Base-by-base conservation (phyloP, 2,113 vertebrate species). In the Galemys pyrenaicus region DNA sequence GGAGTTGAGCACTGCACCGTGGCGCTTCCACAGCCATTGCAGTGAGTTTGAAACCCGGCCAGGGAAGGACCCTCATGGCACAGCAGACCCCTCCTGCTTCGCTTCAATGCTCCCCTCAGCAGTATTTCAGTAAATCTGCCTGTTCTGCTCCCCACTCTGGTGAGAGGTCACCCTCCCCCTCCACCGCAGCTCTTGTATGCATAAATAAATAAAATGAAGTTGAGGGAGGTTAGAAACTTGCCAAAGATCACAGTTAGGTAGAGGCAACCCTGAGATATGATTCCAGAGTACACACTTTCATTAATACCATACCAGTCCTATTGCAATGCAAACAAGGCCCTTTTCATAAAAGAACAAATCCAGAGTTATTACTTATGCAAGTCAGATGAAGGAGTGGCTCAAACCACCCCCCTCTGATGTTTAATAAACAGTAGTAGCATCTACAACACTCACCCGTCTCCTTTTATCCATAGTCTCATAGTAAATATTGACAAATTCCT, bases 401-500 rank as follows among this genome's bases (percentile, higher is more conserved):
- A n/a, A 70, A 74, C 74, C 41, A 67, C 37, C 20, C 54, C 19
- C 1, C 19, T 56, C 20, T 37, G 15, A 9, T 84, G 80, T 88
- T 91, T 93, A 82, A 78, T n/a, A 58, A 68, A 85, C 8, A 94
- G 20, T 20, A 89, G 28, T 30, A 58, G 39, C 68, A 46, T 91
- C 3, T 67, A 7, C 37, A 93, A 92, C 39, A 93, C 96, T 97
- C 97, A 99, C 99, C 98, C 98, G 97, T 96, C 99, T 98, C 96
- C 99, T 99, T 97, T 99, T 99, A 96, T 99, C 99, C 99, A 99
- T 99, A 37, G 99, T 99, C 84, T 99, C 99, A 95, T 99, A 99
- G 96, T 99, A 99, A 98, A 99, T 99, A 95, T 98, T 99, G 96
- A 99, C 98, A 98, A 99, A 99, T 88, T 99, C 99, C 93, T 99